Evolutionary conservation across 1,140 invertebrate species (phyloP).

Genomic region (Drosophila sucinea): DNA sequence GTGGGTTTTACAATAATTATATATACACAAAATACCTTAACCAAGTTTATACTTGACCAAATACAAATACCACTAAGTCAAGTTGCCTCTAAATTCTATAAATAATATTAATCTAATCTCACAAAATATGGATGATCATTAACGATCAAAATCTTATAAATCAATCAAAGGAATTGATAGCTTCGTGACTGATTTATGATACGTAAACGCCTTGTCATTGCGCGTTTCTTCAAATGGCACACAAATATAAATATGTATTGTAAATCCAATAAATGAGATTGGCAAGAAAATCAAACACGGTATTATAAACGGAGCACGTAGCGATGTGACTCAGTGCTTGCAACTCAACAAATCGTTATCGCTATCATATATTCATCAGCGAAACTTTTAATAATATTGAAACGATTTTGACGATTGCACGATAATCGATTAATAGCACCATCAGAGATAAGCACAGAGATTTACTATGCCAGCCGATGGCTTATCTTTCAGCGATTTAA

Average conservation of each 20-base stretch:
- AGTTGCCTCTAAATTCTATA: slow-evolving; percentile 38
- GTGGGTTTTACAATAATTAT: too few species aligned
- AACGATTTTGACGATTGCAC: slow-evolving; percentile 58
- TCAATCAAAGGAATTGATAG: slow-evolving; percentile 71
- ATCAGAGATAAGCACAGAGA: slow-evolving; percentile 47
- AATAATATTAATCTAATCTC: slow-evolving; percentile 68
- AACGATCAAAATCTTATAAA: slow-evolving; percentile 63
- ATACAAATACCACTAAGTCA: slow-evolving; percentile 23
- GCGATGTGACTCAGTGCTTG: slow-evolving; percentile 30
- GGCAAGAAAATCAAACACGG: not conserved
- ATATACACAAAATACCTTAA: too few species aligned
- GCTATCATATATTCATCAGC: slow-evolving; percentile 20
- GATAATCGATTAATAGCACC: slow-evolving; percentile 61
- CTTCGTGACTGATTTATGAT: slow-evolving; percentile 66
- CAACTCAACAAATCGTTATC: slow-evolving; percentile 33
- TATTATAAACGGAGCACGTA: slow-evolving; percentile 8
- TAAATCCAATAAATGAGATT: slow-evolving; percentile 30
- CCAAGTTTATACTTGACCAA: too few species aligned
- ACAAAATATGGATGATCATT: slow-evolving; percentile 54
- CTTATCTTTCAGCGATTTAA: not conserved
- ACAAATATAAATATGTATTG: not conserved
- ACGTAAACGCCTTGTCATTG: slow-evolving; percentile 26
- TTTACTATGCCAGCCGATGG: slow-evolving; percentile 30
- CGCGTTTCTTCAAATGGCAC: slow-evolving; percentile 17
- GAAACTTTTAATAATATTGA: slow-evolving; percentile 36